Evolutionary conservation across 2,888 invertebrate species (phyloP).

Genomic region (Acleris cristana): DNA sequence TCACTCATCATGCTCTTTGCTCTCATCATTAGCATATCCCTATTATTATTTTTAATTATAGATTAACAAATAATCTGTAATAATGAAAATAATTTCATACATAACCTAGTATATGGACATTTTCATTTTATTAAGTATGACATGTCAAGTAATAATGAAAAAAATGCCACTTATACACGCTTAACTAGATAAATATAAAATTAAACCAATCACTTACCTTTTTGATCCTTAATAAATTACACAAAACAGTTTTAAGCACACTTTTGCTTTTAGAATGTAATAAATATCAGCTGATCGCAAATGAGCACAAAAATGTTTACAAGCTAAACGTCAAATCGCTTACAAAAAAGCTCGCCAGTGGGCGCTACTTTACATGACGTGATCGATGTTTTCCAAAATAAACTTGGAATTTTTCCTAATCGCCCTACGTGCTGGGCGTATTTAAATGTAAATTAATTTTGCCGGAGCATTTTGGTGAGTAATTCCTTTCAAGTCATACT

Average conservation of each 20-base stretch:
- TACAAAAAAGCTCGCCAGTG: constrained; percentile 63
- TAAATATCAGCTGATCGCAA: constrained; percentile 35
- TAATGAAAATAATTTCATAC: no score
- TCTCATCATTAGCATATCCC: no score
- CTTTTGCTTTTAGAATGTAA: constrained; percentile 25
- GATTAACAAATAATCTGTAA: no score
- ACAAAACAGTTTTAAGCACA: constrained; percentile 5
- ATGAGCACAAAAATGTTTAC: constrained; percentile 51
- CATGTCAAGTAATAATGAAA: no score
- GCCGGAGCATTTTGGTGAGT: constrained; percentile 62
- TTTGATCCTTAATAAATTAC: constrained; percentile 1
- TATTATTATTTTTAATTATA: no score
- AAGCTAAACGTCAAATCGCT: constrained; percentile 63
- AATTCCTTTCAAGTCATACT: constrained; percentile 41
- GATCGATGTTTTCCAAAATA: constrained; percentile 81
- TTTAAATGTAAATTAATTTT: constrained; percentile 54
- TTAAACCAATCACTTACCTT: constrained; percentile 11
- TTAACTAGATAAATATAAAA: background rate
- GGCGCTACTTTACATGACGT: constrained; percentile 67
- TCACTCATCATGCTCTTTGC: no score
- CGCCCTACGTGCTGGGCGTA: constrained; percentile 51
- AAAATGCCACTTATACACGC: constrained; percentile 22
- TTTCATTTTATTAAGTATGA: no score
- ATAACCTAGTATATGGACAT: no score
- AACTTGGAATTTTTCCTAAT: constrained; percentile 73